phyloP scores from a whole-genome alignment of 2,113 vertebrate species.

The Neomonachus schauinslandi region DNA sequence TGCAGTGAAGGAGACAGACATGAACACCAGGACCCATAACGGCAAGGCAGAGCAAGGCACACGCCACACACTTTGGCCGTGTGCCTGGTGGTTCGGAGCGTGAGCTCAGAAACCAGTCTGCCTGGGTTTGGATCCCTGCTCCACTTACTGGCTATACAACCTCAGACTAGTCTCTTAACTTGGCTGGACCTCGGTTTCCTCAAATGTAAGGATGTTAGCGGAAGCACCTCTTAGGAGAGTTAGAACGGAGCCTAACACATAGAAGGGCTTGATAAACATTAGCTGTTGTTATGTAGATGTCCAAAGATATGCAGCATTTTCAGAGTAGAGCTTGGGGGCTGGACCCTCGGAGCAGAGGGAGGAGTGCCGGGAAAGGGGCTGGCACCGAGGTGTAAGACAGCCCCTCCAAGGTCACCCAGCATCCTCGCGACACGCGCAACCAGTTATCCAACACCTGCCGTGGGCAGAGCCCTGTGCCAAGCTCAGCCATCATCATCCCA shows the following conservation, averaged over 20 bases:
- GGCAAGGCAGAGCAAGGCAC: not conserved
- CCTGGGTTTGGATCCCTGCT: not conserved
- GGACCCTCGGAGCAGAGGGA: not conserved
- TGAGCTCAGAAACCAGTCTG: not conserved
- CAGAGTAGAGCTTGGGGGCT: not conserved
- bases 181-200: not conserved
- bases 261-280: not conserved
- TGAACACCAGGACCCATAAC: not conserved
- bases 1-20: not conserved
- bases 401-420: not conserved
- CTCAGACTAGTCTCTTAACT: not conserved
- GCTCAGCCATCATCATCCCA: not conserved
- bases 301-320: not conserved
- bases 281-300: not conserved
- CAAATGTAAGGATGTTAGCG: not conserved
- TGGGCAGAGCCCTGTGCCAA: not conserved
- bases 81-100: not conserved
- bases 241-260: not conserved
- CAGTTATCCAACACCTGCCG: not conserved
- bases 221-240: not conserved
- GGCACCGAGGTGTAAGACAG: not conserved
- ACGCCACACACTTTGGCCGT: rapidly evolving
- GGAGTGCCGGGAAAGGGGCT: not conserved
- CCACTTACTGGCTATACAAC: not conserved
- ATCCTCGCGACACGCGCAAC: not conserved